Conservation (phyloP, 2,888 invertebrate genomes). For the Ennomos quercinarius region DNA sequence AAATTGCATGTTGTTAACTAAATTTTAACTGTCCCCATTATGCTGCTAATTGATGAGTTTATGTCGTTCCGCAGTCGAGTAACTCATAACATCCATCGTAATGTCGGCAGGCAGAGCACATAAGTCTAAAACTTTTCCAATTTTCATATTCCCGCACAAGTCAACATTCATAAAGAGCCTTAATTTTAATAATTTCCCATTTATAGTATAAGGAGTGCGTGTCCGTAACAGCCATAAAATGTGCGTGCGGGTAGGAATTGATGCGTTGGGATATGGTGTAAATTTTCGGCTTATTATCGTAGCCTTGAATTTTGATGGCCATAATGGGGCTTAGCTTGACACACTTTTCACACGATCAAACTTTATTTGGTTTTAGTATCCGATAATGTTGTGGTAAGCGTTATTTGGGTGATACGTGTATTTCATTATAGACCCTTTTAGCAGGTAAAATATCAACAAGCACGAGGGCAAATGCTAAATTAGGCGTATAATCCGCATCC, state of each 20-base stretch:
- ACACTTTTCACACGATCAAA: constrained; percentile 50
- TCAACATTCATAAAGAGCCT: constrained; percentile 64
- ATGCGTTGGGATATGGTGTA: constrained; percentile 71
- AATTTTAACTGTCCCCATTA: constrained; percentile 27
- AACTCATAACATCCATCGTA: constrained; percentile 45
- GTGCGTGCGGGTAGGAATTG: constrained; percentile 70
- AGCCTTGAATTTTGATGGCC: constrained; percentile 66
- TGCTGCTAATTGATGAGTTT: constrained; percentile 22
- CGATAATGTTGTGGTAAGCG: constrained; percentile 21
- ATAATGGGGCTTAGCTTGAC: constrained; percentile 55
- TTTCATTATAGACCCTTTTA: constrained; percentile 20
- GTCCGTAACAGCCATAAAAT: constrained; percentile 68
- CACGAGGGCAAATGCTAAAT: constrained; percentile 34
- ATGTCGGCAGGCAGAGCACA: constrained; percentile 42
- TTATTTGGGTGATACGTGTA: constrained; percentile 16
- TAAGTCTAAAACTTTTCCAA: constrained; percentile 64
- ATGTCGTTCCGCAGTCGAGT: constrained; percentile 25
- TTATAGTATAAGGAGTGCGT: constrained; percentile 70
- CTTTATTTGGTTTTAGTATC: constrained; percentile 30
- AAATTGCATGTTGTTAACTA: constrained; percentile 26
- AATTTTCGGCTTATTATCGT: constrained; percentile 71
- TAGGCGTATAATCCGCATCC: constrained; percentile 41
- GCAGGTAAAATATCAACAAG: constrained; percentile 34
- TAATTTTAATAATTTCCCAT: constrained; percentile 73
- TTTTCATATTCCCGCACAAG: constrained; percentile 62